A percentile compares a stretch with the other conserved stretches of the same genome.
These are phyloP conservation scores for Coregonus suidteri DNA, from an alignment of 2,797 vertebrate species.

Conservation along the genomic window DNA sequence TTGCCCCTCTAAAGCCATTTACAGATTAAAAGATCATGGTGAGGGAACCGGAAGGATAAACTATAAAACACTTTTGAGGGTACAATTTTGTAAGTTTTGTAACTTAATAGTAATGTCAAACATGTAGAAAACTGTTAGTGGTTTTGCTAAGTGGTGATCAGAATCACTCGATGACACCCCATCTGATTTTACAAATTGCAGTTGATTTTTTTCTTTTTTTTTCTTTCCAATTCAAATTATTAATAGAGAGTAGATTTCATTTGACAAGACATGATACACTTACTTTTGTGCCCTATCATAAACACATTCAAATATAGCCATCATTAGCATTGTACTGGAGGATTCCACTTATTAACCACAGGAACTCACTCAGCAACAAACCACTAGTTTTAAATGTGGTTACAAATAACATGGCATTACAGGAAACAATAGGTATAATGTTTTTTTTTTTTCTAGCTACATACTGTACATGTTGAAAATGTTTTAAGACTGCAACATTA, in stretches of 20 bases:
- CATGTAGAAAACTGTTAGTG: neutral
- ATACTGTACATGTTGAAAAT: neutral
- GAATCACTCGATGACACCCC: neutral
- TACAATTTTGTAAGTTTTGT: neutral
- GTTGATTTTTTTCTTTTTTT: neutral
- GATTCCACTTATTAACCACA: constrained; percentile 1
- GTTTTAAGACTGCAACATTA: constrained; percentile 20
- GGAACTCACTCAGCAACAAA: constrained; percentile 26
- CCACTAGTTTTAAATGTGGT: neutral
- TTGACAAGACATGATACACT: neutral
- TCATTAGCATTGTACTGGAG: neutral
- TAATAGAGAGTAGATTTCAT: constrained; percentile 1
- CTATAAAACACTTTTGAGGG: neutral
- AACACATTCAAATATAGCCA: constrained; percentile 16
- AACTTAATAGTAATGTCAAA: neutral
- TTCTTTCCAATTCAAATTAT: neutral
- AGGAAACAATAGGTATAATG: neutral
- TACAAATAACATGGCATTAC: neutral
- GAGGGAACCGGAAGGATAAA: constrained; percentile 30
- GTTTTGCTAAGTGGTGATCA: neutral
- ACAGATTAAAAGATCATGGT: constrained; percentile 37
- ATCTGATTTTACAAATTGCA: neutral
- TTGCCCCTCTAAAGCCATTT: constrained; percentile 44
- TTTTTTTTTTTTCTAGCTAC: neutral
- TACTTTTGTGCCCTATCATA: neutral